A percentile compares a stretch with the other conserved stretches of the same genome.
Evolutionary conservation across 2,888 invertebrate genomes (phyloP).

Genomic region (Myopa testacea): DNA sequence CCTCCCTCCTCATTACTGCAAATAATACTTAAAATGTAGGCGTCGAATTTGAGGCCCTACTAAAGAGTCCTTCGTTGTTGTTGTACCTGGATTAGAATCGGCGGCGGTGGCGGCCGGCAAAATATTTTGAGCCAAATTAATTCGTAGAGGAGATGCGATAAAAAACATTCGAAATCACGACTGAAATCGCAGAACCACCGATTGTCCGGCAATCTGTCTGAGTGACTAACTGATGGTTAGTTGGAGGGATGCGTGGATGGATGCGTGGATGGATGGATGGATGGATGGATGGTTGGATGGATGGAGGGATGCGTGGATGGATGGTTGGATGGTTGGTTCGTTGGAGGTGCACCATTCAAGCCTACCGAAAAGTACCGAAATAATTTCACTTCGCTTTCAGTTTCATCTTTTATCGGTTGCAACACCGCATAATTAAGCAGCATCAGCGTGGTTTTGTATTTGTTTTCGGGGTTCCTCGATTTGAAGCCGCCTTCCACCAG

Average conservation of each 20-base stretch:
- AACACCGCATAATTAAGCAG: too few species aligned
- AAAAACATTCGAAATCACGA: conserved; percentile 2
- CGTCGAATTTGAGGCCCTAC: neutral
- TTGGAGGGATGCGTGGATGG: too few species aligned
- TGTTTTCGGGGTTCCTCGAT: neutral
- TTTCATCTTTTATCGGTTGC: neutral
- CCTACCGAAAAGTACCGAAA: conserved; percentile 16
- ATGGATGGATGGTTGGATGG: too few species aligned
- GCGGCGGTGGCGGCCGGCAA: conserved; percentile 1
- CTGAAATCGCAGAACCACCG: neutral
- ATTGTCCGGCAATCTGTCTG: neutral
- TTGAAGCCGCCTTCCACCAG: conserved; percentile 36
- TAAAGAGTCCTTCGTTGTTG: neutral
- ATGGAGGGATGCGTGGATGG: too few species aligned
- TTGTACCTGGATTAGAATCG: neutral
- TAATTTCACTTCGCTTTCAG: neutral
- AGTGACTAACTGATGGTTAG: too few species aligned
- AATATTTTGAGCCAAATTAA: conserved; percentile 10
- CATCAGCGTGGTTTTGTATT: too few species aligned
- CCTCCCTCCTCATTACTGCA: conserved; percentile 7
- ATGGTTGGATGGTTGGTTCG: too few species aligned
- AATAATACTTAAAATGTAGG: neutral
- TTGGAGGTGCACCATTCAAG: too few species aligned
- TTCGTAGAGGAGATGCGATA: neutral
- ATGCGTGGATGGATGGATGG: too few species aligned